Base-by-base conservation (phyloP, 2,797 vertebrate genomes). In the Anguilla anguilla region DNA sequence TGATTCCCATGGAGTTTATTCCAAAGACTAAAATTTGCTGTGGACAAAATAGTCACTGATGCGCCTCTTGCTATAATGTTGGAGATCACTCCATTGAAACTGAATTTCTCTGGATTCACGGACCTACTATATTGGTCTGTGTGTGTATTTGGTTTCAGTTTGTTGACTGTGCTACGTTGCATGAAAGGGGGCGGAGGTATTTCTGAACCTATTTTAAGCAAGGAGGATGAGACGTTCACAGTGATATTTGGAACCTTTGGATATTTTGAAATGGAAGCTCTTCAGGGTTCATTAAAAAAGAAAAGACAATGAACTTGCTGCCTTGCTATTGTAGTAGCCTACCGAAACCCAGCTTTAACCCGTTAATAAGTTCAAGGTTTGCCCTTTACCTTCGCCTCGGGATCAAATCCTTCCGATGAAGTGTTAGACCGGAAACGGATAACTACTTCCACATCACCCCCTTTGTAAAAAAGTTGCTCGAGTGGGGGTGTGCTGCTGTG, bases 341-440 rank as follows among this genome's bases (percentile, higher is more conserved):
- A 53, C 49, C 9, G 69, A 85, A 86, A 85, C 85, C 88, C 86
- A 83, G 57, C 89, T 90, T 90, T 89, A 91, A 91, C 89, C 88
- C 88, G 91, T 84, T 93, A 91, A 92, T 90, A 89, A 90, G 90
- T 92, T 91, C 91, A 94, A 93, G 89, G 69, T 90, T 91, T 91
- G 90, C 88, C 90, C 91, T 92, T 91, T 92, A 90, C 89, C 88
- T 93, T 91, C 86, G 84, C 79, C 86, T 86, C 67, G 51, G 57
- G 88, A 88, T 91, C 87, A 89, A 87, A 91, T 89, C 90, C 88
- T 91, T 92, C 91, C 89, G 87, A 92, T 91, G 90, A 91, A 87
- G 90, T 92, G 91, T 92, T 90, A 90, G 89, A 91, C 88, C 90
- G 91, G 90, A 93, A 93, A 92, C 87, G 83, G 89, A 89, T 90